These are phyloP conservation scores for Cerastis rubricosa DNA, from an alignment of 2,888 invertebrate genomes.

Conservation along the genomic window DNA sequence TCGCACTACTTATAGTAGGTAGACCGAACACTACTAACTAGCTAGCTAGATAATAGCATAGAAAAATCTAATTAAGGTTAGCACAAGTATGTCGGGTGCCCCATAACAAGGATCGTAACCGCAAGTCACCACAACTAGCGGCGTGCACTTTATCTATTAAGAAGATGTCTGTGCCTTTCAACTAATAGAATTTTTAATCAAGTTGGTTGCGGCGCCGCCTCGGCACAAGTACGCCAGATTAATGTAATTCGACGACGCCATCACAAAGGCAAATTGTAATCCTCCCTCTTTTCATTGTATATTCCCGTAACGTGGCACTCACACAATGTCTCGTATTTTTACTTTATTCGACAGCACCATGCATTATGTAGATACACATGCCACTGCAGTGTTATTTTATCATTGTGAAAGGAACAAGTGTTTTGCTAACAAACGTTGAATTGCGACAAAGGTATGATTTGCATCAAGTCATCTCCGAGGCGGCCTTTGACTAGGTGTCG, in stretches of 20 bases:
- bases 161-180: constrained; percentile 87
- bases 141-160: constrained; percentile 87
- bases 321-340: constrained; percentile 83
- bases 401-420: constrained; percentile 75
- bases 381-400: constrained; percentile 70
- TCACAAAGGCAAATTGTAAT: constrained; percentile 91
- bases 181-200: constrained; percentile 91
- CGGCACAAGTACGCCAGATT: constrained; percentile 86
- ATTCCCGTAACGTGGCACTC: constrained; percentile 83
- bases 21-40: constrained; percentile 46
- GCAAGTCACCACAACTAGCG: constrained; percentile 75
- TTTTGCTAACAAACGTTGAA: constrained; percentile 82
- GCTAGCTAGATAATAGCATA: constrained; percentile 42
- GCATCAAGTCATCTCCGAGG: constrained; percentile 83
- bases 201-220: constrained; percentile 85
- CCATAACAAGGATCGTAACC: constrained; percentile 65
- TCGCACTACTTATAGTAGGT: constrained; percentile 11
- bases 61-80: constrained; percentile 67
- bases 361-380: constrained; percentile 68
- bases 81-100: constrained; percentile 50
- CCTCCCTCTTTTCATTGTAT: constrained; percentile 87
- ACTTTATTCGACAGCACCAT: constrained; percentile 74
- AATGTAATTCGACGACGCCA: constrained; percentile 90
- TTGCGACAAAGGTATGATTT: constrained; percentile 80
- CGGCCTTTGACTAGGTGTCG: constrained; percentile 79